These are phyloP conservation scores for Scaptomyza polygonia DNA, from an alignment of 2,888 invertebrate genomes.

Conservation along the genomic window DNA sequence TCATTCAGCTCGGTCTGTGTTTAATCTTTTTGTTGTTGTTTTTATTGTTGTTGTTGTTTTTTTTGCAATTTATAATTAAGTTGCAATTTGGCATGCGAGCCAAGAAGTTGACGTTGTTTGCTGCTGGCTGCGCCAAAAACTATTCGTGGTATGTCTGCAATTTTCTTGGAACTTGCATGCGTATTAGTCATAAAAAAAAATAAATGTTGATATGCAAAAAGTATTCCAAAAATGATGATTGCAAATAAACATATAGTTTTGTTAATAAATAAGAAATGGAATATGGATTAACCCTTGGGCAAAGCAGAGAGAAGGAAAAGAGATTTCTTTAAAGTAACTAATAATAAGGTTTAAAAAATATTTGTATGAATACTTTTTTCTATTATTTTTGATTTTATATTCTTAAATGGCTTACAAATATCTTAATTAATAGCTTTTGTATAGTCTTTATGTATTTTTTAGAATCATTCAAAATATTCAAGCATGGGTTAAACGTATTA, in stretches of 20 bases:
- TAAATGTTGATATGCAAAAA: constrained; percentile 36
- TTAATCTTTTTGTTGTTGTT: constrained; percentile 5
- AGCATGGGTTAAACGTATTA: constrained; percentile 58
- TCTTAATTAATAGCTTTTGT: neutral
- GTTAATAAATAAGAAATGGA: constrained; percentile 11
- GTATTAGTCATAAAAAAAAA: constrained; percentile 63
- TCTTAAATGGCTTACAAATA: neutral
- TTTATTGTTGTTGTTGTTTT: constrained; percentile 10
- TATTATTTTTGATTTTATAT: too few relatives aligned
- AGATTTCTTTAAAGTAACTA: neutral
- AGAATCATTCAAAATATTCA: neutral
- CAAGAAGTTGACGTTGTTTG: constrained; percentile 50
- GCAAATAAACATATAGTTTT: constrained; percentile 39
- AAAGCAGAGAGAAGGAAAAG: neutral
- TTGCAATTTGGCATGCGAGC: constrained; percentile 78
- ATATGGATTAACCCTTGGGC: constrained; percentile 42
- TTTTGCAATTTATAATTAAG: constrained; percentile 79
- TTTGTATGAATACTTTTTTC: too few relatives aligned
- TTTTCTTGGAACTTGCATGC: constrained; percentile 80
- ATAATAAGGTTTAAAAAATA: too few relatives aligned
- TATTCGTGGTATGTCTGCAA: constrained; percentile 69
- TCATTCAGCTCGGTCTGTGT: constrained; percentile 23
- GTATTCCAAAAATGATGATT: constrained; percentile 36
- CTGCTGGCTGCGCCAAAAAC: constrained; percentile 63
- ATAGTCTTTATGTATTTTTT: neutral